A percentile compares a stretch with the other conserved stretches of the same genome.
phyloP scores from a whole-genome alignment of 1,140 invertebrate genomes.

The Propsilocerus akamusi region DNA sequence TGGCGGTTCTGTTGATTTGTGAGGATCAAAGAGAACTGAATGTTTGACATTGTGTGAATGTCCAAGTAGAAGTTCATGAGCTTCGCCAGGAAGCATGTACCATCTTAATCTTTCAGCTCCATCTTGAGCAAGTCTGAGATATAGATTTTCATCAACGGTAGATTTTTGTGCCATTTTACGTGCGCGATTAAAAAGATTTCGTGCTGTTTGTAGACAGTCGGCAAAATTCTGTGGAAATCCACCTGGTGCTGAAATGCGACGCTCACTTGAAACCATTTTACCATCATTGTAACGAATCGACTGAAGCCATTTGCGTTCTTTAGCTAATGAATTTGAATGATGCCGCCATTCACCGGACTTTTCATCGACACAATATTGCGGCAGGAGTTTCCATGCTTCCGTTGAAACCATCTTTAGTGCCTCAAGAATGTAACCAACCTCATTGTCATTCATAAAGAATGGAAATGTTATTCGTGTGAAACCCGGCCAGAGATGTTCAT shows the following conservation, averaged over 20 bases:
- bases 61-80: constrained; percentile 48
- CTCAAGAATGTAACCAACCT: constrained; percentile 65
- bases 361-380: constrained; percentile 68
- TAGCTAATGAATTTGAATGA: constrained; percentile 54
- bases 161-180: constrained; percentile 54
- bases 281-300: constrained; percentile 59
- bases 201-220: constrained; percentile 58
- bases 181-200: constrained; percentile 58
- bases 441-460: constrained; percentile 63
- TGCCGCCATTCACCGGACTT: constrained; percentile 84
- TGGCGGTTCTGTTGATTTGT: constrained; percentile 11
- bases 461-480: constrained; percentile 72
- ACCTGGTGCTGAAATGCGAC: constrained; percentile 43
- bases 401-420: constrained; percentile 74
- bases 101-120: constrained; percentile 51
- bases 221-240: constrained; percentile 48
- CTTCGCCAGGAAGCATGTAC: constrained; percentile 69
- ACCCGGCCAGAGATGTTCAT: constrained; percentile 66
- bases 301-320: constrained; percentile 65
- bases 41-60: constrained; percentile 55
- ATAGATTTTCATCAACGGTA: constrained; percentile 44
- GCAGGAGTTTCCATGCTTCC: constrained; percentile 76
- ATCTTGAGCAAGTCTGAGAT: constrained; percentile 41
- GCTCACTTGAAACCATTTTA: constrained; percentile 49
- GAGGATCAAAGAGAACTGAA: constrained; percentile 49